Conservation (phyloP, 2,113 vertebrate species). For the Upupa epops region DNA sequence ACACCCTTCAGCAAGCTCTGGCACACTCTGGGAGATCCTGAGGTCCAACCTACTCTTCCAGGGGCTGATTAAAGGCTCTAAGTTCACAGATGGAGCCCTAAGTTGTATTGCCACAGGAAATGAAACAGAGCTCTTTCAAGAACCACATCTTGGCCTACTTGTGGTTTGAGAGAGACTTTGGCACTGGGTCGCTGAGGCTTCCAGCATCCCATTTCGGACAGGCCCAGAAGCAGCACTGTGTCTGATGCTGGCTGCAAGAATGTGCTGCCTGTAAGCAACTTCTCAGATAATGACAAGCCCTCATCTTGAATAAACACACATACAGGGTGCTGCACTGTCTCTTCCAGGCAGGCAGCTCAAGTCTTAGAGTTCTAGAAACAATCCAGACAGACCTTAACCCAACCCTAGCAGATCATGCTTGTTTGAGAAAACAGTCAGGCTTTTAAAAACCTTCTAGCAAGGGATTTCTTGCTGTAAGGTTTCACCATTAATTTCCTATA, state of each 20-base stretch:
- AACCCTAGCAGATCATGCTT: not conserved
- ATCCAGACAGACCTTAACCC: not conserved
- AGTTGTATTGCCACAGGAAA: not conserved
- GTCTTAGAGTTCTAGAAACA: not conserved
- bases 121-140: not conserved
- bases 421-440: not conserved
- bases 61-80: rapidly evolving
- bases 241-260: not conserved
- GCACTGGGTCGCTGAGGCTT: not conserved
- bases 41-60: not conserved
- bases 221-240: not conserved
- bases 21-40: rapidly evolving
- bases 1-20: not conserved
- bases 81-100: not conserved
- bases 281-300: not conserved
- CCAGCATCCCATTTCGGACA: not conserved
- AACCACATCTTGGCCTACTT: not conserved
- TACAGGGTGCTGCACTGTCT: not conserved
- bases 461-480: too few relatives aligned
- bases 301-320: not conserved
- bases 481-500: not conserved
- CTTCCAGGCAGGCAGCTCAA: not conserved
- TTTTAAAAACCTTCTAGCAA: not conserved
- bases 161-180: not conserved
- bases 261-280: not conserved